phyloP scores from a whole-genome alignment of 2,888 invertebrate species.

The Cremastobaeus sp. region DNA sequence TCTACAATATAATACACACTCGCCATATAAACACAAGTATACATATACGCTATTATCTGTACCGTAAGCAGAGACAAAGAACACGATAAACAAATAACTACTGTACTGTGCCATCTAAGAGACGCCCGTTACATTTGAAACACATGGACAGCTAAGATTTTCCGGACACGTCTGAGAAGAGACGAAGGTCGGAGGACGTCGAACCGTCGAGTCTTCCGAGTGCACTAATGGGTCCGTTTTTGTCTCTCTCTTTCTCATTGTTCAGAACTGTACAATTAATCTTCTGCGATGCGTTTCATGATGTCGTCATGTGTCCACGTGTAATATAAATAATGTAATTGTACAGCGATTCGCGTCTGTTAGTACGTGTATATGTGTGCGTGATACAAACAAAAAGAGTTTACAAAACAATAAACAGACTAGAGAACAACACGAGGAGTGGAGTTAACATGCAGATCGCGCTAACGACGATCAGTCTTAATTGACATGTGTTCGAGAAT shows the following conservation, averaged over 20 bases:
- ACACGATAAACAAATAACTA: slow-evolving; percentile 20
- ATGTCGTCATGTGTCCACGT: slow-evolving; percentile 58
- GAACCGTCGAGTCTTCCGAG: slow-evolving; percentile 52
- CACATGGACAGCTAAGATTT: slow-evolving; percentile 34
- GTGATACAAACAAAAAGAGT: slow-evolving; percentile 27
- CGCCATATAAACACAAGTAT: slow-evolving; percentile 5
- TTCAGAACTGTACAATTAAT: slow-evolving; percentile 58
- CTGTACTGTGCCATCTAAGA: slow-evolving; percentile 48
- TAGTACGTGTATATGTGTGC: slow-evolving; percentile 42
- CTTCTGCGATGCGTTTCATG: slow-evolving; percentile 53
- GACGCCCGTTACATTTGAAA: slow-evolving; percentile 49
- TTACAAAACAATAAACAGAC: slow-evolving; percentile 6
- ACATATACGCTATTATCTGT: slow-evolving; percentile 1
- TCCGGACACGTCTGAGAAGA: slow-evolving; percentile 18
- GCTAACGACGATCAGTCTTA: slow-evolving; percentile 23
- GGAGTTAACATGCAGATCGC: too few relatives aligned
- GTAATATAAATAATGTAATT: slow-evolving; percentile 55
- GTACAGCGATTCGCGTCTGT: slow-evolving; percentile 57
- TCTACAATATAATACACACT: slow-evolving; percentile 17
- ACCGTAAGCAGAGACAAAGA: background rate
- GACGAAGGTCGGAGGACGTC: slow-evolving; percentile 21
- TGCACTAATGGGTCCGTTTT: slow-evolving; percentile 48
- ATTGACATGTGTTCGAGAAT: slow-evolving; percentile 38
- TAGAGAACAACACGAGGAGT: background rate
- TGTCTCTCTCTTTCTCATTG: slow-evolving; percentile 43